These are phyloP conservation scores for Sterrhoptilus dennistouni DNA, from an alignment of 2,113 vertebrate species.

Conservation along the genomic window DNA sequence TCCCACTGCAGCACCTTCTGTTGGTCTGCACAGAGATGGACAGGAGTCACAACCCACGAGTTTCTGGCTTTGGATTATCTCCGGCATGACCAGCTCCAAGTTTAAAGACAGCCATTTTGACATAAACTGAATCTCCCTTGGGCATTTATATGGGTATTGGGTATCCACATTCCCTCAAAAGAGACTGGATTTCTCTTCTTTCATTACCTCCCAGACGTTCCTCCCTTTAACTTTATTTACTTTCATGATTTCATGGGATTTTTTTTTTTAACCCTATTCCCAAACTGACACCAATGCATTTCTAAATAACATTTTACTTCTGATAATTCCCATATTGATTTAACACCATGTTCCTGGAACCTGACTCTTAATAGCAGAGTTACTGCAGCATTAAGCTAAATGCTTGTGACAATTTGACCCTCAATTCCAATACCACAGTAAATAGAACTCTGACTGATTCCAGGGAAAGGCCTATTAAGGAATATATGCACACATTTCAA, in stretches of 20 bases:
- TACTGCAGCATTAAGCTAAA: background rate
- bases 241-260: background rate
- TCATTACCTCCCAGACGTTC: background rate
- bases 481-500: background rate
- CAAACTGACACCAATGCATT: background rate
- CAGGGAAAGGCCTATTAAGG: background rate
- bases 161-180: background rate
- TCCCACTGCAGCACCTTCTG: background rate
- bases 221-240: background rate
- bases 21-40: background rate
- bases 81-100: background rate
- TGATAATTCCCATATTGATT: slow-evolving; percentile 2
- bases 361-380: background rate
- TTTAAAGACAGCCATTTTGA: background rate
- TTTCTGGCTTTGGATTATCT: background rate
- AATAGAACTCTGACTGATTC: background rate
- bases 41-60: background rate
- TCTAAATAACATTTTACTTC: background rate
- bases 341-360: background rate
- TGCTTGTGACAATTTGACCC: background rate
- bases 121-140: background rate
- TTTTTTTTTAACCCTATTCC: background rate
- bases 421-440: background rate
- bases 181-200: background rate
- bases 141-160: background rate